Conservation (phyloP, 2,797 vertebrate genomes). For the Lepilemur ruficaudatus region DNA sequence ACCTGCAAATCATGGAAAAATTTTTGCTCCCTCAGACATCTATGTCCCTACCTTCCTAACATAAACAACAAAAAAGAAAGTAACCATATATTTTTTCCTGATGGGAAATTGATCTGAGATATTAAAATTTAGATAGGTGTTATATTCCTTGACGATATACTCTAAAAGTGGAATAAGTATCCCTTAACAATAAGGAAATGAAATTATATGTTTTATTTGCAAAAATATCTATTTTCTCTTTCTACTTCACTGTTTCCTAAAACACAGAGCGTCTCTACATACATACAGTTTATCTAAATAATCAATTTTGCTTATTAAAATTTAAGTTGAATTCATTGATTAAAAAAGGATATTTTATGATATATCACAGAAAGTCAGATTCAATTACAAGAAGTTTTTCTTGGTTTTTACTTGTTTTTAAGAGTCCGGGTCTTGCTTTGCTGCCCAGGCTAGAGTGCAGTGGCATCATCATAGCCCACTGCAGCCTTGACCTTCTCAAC, state of each 20-base stretch:
- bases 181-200: slow-evolving; percentile 73
- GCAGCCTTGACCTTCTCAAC: not conserved
- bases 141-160: slow-evolving; percentile 70
- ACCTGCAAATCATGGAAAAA: not conserved
- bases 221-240: slow-evolving; percentile 78
- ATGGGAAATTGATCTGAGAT: slow-evolving; percentile 53
- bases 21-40: not conserved
- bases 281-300: slow-evolving; percentile 24
- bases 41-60: slow-evolving; percentile 46
- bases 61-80: slow-evolving; percentile 62
- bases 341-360: not conserved
- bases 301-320: slow-evolving; percentile 59
- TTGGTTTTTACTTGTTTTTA: not conserved
- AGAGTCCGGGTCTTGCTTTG: not conserved
- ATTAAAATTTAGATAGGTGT: slow-evolving; percentile 75
- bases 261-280: slow-evolving; percentile 65
- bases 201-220: slow-evolving; percentile 74
- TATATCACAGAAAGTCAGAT: not conserved
- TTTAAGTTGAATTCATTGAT: slow-evolving; percentile 38
- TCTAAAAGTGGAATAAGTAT: slow-evolving; percentile 71
- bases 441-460: not conserved
- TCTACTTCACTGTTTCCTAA: slow-evolving; percentile 72
- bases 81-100: slow-evolving; percentile 55
- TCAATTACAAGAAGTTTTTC: not conserved
- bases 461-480: not conserved